phyloP scores from a whole-genome alignment of 2,888 invertebrate genomes.

The Ashinkailepas kermadecensis region DNA sequence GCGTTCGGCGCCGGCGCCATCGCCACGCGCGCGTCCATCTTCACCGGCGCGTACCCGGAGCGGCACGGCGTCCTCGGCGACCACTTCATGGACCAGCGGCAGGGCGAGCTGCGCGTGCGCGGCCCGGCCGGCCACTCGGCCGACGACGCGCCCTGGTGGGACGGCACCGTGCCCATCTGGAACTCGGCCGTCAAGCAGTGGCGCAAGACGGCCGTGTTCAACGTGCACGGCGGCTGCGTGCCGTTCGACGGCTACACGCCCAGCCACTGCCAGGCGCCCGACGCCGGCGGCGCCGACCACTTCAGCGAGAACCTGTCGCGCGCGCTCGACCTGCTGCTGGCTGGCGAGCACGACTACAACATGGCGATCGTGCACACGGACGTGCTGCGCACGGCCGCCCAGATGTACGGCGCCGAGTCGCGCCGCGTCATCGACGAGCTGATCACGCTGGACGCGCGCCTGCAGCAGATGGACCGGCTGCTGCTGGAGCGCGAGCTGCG shows the following conservation, averaged over 20 bases:
- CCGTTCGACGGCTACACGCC: not conserved
- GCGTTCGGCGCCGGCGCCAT: conserved; percentile 38
- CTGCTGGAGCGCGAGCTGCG: not conserved
- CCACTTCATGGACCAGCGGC: conserved; percentile 39
- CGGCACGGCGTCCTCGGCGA: conserved; percentile 42
- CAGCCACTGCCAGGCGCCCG: not conserved
- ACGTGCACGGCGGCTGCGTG: conserved; percentile 9
- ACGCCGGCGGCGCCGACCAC: not conserved
- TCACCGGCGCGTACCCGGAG: conserved; percentile 39
- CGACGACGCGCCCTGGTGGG: not conserved
- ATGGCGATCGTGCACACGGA: conserved; percentile 21
- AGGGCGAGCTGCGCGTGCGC: not conserved
- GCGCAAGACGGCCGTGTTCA: not conserved
- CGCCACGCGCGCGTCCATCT: conserved; percentile 38
- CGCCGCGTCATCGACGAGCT: not conserved
- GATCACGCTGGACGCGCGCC: not conserved
- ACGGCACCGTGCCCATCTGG: not conserved
- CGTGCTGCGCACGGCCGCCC: not conserved
- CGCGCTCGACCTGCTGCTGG: not conserved
- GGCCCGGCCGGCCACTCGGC: not conserved
- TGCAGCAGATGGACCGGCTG: conserved; percentile 4
- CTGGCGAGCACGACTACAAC: not conserved
- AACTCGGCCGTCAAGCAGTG: not conserved
- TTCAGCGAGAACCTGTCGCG: not conserved
- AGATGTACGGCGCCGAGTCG: not conserved